Evolutionary conservation across 2,888 invertebrate species (phyloP), one percentile per base, ranked within the genome.

Genomic region (Diachrysia chrysitis): DNA sequence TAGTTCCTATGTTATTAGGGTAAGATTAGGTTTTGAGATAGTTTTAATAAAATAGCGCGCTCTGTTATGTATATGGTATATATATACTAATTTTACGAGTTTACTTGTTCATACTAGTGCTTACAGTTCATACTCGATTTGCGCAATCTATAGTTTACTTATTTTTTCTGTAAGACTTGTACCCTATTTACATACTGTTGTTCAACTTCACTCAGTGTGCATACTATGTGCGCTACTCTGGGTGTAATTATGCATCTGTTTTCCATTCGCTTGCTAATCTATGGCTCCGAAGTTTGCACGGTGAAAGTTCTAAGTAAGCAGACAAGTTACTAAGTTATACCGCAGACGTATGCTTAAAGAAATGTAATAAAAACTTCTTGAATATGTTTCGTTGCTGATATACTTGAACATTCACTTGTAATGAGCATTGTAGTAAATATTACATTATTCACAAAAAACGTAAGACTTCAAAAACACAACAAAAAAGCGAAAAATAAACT

Each of bases 191-290:
- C 42, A 42, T 42, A 42, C 6, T 42, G 42, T 42, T n/a, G 42
- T n/a, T 42, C n/a, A 42, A 42, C 42, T 42, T 42, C 42, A 42
- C 42, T 42, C n/a, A n/a, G n/a, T 1, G 5, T n/a, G 42, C 16
- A 37, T 42, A 29, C 7, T n/a, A 42, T 14, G 42, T 42, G 5
- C 42, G 37, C 37, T 37, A 16, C 14, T 42, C 42, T 42, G 42
- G 7, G 5, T 42, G 42, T 42, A 42, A 42, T 42, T 42, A 42
- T 42, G n/a, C 42, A 42, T 42, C 42, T 42, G 42, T 42, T 42
- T n/a, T 42, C 42, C 42, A 42, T 42, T 42, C n/a, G n/a, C 42
- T 42, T 42, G n/a, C 42, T 42, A n/a, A 42, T 42, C 42, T 42
- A n/a, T n/a, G 42, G 42, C n/a, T n/a, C n/a, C 42, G n/a, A 42